Evolutionary conservation across 1,140 invertebrate genomes (phyloP).

Genomic region (Eciton burchellii): DNA sequence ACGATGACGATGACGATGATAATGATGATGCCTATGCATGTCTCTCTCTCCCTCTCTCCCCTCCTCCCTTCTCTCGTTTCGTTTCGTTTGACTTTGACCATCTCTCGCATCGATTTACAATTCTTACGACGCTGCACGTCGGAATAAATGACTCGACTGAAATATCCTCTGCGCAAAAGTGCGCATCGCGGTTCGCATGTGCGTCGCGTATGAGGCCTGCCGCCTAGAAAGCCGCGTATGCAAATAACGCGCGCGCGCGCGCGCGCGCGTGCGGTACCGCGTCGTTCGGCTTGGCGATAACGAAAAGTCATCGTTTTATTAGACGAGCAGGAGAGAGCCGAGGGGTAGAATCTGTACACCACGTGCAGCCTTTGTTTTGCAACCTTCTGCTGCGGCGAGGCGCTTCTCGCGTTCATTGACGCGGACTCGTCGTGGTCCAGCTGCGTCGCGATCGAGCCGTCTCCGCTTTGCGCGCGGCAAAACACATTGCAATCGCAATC

Average conservation of each 20-base stretch:
- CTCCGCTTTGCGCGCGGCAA: no score
- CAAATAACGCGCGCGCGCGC: conserved; percentile 4
- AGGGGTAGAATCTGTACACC: neutral
- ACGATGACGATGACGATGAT: no score
- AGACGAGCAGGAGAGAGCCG: conserved; percentile 6
- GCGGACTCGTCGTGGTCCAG: neutral
- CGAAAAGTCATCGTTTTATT: conserved; percentile 24
- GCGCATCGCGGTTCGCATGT: conserved; percentile 13
- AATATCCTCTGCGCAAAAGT: conserved; percentile 19
- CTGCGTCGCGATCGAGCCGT: neutral
- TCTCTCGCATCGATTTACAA: neutral
- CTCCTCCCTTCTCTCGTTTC: no score
- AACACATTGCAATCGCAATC: no score
- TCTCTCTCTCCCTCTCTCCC: no score
- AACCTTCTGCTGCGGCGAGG: conserved; percentile 4
- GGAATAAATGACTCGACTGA: neutral
- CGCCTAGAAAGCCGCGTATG: neutral
- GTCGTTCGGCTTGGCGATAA: conserved; percentile 14
- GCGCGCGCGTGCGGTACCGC: conserved; percentile 26
- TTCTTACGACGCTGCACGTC: neutral
- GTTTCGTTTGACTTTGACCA: neutral
- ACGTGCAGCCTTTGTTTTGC: conserved; percentile 37
- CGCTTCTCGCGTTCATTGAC: conserved; percentile 26
- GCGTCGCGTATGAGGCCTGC: conserved; percentile 11
- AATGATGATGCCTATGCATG: no score